phyloP scores from a whole-genome alignment of 1,140 invertebrate species.

The Magallana angulata region DNA sequence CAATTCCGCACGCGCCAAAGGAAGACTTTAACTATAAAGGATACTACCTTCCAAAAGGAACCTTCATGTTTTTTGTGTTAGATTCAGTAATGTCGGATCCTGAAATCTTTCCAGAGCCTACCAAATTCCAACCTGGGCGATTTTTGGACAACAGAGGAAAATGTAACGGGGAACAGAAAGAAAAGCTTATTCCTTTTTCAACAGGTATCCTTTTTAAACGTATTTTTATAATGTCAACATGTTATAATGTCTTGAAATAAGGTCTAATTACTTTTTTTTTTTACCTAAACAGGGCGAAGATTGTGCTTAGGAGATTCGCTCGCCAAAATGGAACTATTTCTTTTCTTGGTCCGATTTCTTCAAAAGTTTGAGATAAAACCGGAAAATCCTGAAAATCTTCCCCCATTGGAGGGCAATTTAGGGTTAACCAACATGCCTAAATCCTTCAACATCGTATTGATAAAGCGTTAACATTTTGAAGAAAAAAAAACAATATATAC shows the following conservation, averaged over 20 bases:
- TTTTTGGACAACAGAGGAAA: slow-evolving; percentile 73
- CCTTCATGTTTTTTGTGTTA: slow-evolving; percentile 72
- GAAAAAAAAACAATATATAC: too few relatives aligned
- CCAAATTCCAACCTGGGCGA: slow-evolving; percentile 85
- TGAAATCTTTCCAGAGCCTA: slow-evolving; percentile 84
- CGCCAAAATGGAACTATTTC: slow-evolving; percentile 8
- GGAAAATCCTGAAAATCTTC: not conserved
- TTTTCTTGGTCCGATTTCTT: not conserved
- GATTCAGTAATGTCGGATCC: slow-evolving; percentile 70
- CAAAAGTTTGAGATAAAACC: slow-evolving; percentile 4
- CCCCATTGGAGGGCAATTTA: not conserved
- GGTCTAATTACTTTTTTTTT: not conserved
- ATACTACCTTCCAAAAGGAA: slow-evolving; percentile 71
- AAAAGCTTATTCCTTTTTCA: slow-evolving; percentile 61
- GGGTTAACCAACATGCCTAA: not conserved
- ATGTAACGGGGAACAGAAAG: slow-evolving; percentile 46
- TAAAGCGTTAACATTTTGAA: not conserved
- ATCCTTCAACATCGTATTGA: not conserved
- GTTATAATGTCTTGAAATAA: too few relatives aligned
- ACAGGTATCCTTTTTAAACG: slow-evolving; percentile 45
- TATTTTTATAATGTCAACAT: too few relatives aligned
- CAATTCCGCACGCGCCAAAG: slow-evolving; percentile 69
- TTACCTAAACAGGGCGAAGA: not conserved
- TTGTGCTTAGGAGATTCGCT: not conserved
- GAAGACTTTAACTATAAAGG: slow-evolving; percentile 66